Percentiles rank a stretch among this genome's conserved stretches.
Evolutionary conservation across 30 jellyfish, hydroid and myxozoan genomes (phyloP).

Genomic region (Aurelia aurita complex sp. Pacific): DNA sequence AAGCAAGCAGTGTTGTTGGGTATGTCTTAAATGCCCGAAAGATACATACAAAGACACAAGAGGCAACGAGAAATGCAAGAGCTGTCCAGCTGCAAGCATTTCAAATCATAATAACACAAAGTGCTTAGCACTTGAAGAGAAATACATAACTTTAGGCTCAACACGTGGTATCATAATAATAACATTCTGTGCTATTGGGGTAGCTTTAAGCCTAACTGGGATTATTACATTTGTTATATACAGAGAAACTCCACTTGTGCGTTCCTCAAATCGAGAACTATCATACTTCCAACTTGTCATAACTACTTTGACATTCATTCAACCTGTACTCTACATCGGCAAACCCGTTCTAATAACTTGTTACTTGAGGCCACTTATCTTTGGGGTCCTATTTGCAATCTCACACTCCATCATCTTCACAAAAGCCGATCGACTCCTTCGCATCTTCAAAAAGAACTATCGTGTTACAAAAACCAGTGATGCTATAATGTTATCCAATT

Average conservation of each 20-base stretch:
- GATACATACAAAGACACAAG: constrained; percentile 40
- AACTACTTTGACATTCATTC: constrained; percentile 9
- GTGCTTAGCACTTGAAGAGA: constrained; percentile 28
- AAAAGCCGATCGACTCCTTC: constrained; percentile 74
- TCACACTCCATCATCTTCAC: constrained; percentile 53
- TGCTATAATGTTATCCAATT: constrained; percentile 27
- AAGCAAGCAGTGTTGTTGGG: constrained; percentile 71
- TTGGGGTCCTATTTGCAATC: constrained; percentile 56
- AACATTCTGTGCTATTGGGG: constrained; percentile 26
- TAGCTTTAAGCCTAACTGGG: constrained; percentile 14
- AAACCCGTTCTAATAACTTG: constrained; percentile 44
- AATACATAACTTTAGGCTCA: constrained; percentile 7
- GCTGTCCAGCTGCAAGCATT: constrained; percentile 19
- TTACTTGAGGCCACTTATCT: constrained; percentile 28
- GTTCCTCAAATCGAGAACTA: constrained; percentile 57
- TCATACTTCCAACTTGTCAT: constrained; percentile 50
- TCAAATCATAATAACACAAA: constrained; percentile 36
- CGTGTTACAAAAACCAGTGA: constrained; percentile 24
- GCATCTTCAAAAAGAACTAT: constrained; percentile 64
- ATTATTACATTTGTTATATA: constrained; percentile 1
- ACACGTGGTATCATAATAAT: constrained; percentile 23
- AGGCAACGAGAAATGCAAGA: constrained; percentile 43
- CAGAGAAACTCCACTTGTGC: constrained; percentile 62
- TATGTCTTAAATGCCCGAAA: constrained; percentile 66
- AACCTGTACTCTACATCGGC: constrained; percentile 39